Percentiles rank a stretch among this genome's conserved stretches.
phyloP scores from a whole-genome alignment of 2,113 vertebrate genomes.

The Megaleporinus macrocephalus region DNA sequence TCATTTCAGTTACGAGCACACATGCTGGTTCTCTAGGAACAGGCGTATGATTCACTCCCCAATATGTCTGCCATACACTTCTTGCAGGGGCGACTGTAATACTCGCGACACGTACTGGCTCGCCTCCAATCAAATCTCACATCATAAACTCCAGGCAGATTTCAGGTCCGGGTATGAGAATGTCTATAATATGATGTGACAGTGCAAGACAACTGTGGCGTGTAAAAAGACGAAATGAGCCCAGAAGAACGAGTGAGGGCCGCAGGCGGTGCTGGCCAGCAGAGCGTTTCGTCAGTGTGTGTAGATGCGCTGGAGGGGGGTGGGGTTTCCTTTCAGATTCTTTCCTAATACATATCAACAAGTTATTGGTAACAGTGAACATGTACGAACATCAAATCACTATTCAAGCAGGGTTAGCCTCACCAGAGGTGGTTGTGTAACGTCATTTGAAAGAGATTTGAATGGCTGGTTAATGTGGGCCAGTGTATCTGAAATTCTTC shows the following conservation, averaged over 20 bases:
- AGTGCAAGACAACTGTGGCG: background rate
- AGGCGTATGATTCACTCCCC: background rate
- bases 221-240: constrained; percentile 3
- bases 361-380: too few relatives aligned
- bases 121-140: background rate
- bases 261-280: background rate
- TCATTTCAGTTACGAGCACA: background rate
- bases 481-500: too few relatives aligned
- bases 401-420: too few relatives aligned
- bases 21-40: background rate
- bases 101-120: background rate
- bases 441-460: too few relatives aligned
- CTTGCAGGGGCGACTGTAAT: background rate
- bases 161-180: background rate
- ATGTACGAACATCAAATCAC: too few relatives aligned
- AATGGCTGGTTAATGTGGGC: too few relatives aligned
- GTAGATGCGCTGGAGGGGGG: background rate
- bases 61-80: background rate
- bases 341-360: background rate
- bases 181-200: background rate
- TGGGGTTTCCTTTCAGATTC: background rate
- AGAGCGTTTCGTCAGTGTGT: background rate
- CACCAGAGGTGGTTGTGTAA: too few relatives aligned
- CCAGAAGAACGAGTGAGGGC: background rate
- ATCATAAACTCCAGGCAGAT: background rate